Conservation (phyloP, 2,888 invertebrate species). For the Caenorhabditis auriculariae region DNA sequence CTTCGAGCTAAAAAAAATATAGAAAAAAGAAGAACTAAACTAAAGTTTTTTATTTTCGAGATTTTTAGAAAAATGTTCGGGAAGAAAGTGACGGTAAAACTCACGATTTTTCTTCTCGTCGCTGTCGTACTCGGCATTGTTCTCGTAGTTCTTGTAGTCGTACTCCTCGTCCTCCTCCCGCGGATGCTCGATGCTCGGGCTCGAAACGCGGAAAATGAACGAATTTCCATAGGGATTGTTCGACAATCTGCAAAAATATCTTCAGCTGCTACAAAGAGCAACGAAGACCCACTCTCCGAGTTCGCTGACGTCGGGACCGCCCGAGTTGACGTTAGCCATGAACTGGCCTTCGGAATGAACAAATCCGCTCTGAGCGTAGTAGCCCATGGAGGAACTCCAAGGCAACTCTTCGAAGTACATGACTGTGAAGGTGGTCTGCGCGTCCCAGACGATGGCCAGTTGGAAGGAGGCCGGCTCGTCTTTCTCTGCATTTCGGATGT, state of each 20-base stretch:
- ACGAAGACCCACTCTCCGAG: slow-evolving; percentile 72
- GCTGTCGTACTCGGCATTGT: slow-evolving; percentile 48
- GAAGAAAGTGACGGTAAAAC: no score
- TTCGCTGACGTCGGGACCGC: slow-evolving; percentile 82
- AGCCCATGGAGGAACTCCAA: slow-evolving; percentile 71
- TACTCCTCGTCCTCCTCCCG: slow-evolving; percentile 45
- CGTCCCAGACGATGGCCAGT: slow-evolving; percentile 74
- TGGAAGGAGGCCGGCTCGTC: slow-evolving; percentile 73
- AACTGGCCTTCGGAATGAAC: slow-evolving; percentile 74
- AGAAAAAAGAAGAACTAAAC: no score
- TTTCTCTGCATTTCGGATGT: slow-evolving; percentile 63
- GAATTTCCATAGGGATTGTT: slow-evolving; percentile 78
- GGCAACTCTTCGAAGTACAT: slow-evolving; percentile 86
- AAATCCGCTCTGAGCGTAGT: slow-evolving; percentile 40
- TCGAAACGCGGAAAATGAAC: slow-evolving; percentile 78
- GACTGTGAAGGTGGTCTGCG: slow-evolving; percentile 80
- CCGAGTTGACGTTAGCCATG: slow-evolving; percentile 81
- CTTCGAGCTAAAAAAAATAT: no score
- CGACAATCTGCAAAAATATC: slow-evolving; percentile 73
- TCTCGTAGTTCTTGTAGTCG: slow-evolving; percentile 50
- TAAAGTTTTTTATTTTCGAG: no score
- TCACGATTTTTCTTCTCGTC: slow-evolving; percentile 19
- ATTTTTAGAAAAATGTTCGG: no score
- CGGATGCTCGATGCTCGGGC: slow-evolving; percentile 51
- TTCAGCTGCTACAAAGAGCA: background rate